Percentiles rank a stretch among this genome's conserved stretches.
Evolutionary conservation across 2,113 vertebrate genomes (phyloP).

Genomic region (Eulemur rufifrons): DNA sequence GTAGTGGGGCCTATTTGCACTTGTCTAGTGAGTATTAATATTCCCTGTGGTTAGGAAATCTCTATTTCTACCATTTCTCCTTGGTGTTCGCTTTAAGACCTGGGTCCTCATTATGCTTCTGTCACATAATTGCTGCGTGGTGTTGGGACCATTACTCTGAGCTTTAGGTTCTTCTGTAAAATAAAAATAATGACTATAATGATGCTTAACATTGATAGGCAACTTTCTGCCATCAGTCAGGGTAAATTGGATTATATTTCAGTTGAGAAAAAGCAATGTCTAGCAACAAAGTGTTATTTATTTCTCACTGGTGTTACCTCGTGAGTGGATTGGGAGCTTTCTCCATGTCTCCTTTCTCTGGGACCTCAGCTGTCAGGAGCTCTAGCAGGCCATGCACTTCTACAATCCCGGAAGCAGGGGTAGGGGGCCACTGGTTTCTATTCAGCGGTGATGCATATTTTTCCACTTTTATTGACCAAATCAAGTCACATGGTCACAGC

Average conservation of each 20-base stretch:
- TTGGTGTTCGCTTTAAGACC: neutral
- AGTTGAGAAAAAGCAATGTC: neutral
- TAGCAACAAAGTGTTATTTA: neutral
- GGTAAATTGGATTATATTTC: neutral
- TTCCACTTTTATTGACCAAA: neutral
- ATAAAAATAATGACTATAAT: neutral
- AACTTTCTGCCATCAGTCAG: neutral
- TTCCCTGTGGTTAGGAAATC: neutral
- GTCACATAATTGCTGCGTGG: no score
- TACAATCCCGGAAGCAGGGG: no score
- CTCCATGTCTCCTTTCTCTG: neutral
- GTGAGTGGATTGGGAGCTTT: neutral
- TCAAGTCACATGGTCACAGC: neutral
- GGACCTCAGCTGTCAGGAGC: neutral
- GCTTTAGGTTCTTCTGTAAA: neutral
- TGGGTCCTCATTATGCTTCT: neutral
- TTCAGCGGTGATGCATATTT: neutral
- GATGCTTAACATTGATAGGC: neutral
- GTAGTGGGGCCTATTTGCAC: no score
- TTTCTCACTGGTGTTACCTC: neutral
- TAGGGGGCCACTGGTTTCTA: neutral
- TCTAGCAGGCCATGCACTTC: fast-evolving
- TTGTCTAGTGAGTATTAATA: neutral
- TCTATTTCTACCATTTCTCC: neutral
- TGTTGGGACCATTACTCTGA: neutral